phyloP scores from a whole-genome alignment of 2,113 vertebrate species.

The Pedetes capensis region DNA sequence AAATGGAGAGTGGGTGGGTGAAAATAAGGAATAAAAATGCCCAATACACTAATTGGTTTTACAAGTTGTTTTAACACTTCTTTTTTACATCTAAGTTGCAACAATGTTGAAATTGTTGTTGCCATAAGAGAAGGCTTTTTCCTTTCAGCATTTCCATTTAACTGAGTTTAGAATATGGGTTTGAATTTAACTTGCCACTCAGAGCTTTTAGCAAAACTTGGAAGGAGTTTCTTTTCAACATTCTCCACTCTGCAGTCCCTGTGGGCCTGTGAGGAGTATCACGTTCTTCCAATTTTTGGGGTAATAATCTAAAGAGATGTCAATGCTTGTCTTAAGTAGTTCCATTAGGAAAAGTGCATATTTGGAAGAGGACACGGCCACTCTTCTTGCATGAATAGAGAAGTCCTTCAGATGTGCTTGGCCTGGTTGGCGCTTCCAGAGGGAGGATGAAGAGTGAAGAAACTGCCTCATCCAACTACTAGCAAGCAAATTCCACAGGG shows the following conservation, averaged over 20 bases:
- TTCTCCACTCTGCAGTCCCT: slow-evolving; percentile 12
- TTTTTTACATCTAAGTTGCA: background rate
- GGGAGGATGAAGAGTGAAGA: background rate
- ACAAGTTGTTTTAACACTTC: slow-evolving; percentile 1
- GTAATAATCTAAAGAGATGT: background rate
- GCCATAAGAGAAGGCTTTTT: background rate
- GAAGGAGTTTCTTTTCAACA: background rate
- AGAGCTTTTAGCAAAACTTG: slow-evolving; percentile 20
- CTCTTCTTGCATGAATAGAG: background rate
- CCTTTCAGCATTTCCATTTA: slow-evolving; percentile 37
- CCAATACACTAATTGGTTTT: background rate
- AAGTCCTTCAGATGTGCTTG: background rate
- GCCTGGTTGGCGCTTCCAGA: background rate
- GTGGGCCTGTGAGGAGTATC: background rate
- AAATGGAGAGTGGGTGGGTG: background rate
- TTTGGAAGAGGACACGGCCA: background rate
- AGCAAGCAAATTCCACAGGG: background rate
- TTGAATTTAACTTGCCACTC: slow-evolving; percentile 45
- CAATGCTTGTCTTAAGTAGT: background rate
- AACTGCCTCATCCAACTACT: background rate
- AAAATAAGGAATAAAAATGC: background rate
- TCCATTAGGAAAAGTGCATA: slow-evolving; percentile 47
- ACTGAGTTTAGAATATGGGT: slow-evolving; percentile 46
- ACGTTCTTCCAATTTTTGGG: slow-evolving; percentile 21
- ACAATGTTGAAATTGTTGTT: background rate